Base-by-base conservation (phyloP, 2,888 invertebrate species). In the Venusia cambrica region DNA sequence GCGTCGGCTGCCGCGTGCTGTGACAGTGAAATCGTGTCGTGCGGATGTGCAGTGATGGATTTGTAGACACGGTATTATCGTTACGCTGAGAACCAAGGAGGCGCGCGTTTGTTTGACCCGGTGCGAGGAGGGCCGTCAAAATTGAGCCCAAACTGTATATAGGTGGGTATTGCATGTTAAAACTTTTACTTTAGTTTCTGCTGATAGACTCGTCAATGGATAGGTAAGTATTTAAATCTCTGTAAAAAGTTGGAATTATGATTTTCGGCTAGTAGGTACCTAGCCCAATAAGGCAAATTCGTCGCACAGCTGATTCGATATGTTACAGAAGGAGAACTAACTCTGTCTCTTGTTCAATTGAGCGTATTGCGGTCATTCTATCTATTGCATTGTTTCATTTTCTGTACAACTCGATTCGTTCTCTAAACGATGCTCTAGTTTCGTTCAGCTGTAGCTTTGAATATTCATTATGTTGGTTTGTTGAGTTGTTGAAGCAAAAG, bases 1-100 rank as follows among this genome's bases (percentile, higher is more conserved):
- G 60, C 39, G 34, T 34, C 53, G 70, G 64, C 69, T 66, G 74
- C 73, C 72, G 73, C 75, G 76, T 77, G 77, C 79, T 74, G 87
- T 87, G 85, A 83, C 81, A 85, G 84, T 85, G 87, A 79, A 78
- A 77, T 80, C 79, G 81, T 83, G 81, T 69, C 63, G 78, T 79
- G 76, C 87, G 87, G 87, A 87, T 87, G 85, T 87, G 87, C 87
- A 88, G 83, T 87, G 85, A 81, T 84, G 85, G 83, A 85, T 83
- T 61, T 76, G 69, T 81, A 77, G 78, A 77, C 74, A 73, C 60
- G 67, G 61, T 70, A 65, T 71, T 64, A 73, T 77, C 76, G 70
- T 21, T 24, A 24, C 61, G 63, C 62, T 62, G 63, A 31, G 55
- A 65, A 65, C 67, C 69, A 53, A 57, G 62, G 54, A 64, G 58